Base-by-base conservation (phyloP, 2,113 vertebrate genomes). In the Burhinus oedicnemus region DNA sequence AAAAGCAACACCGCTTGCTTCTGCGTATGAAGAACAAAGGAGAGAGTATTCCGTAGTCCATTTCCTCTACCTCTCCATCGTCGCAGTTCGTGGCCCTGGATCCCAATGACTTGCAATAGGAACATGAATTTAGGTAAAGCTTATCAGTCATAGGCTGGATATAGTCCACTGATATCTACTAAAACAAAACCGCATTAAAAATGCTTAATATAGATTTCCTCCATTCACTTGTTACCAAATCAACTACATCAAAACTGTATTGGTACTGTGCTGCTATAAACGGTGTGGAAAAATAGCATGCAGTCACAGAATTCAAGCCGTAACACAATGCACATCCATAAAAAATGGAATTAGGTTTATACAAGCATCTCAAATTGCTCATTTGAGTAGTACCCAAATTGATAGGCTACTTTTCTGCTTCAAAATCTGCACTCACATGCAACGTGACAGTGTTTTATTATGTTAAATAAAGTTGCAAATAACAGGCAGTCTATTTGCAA, bases 251-350 rank as follows among this genome's bases (percentile, higher is more conserved):
- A 66, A 20, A 94, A 49, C 6, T 36, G 15, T 49, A 36, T 9
- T 25, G 27, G 27, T 40, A 84, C 29, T 1, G 3, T 1, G 2
- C 20, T 47, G 29, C 71, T 71, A 29, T 26, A 45, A 82, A 69
- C 0, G 0, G 19, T 27, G 44, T 10, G n/a, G 38, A 34, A 84
- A 78, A 90, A 25, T 1, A 38, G 34, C 49, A 44, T 0, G 6
- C 9, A 45, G 13, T 36, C n/a, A 42, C n/a, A 83, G 49, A 89
- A 70, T 34, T 77, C 21, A 78, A 87, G 29, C 23, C 0, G 0
- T 29, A 61, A 79, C 40, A 42, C 17, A 75, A 32, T 0, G 19
- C 1, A 25, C 6, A 15, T 12, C 5, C 5, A 23, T 36, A 44
- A 61, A 42, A 60, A 44, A 27, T 2, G 5, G 29, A 16, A 94